Conservation (phyloP, 2,888 invertebrate species). For the Dorcus hopei region DNA sequence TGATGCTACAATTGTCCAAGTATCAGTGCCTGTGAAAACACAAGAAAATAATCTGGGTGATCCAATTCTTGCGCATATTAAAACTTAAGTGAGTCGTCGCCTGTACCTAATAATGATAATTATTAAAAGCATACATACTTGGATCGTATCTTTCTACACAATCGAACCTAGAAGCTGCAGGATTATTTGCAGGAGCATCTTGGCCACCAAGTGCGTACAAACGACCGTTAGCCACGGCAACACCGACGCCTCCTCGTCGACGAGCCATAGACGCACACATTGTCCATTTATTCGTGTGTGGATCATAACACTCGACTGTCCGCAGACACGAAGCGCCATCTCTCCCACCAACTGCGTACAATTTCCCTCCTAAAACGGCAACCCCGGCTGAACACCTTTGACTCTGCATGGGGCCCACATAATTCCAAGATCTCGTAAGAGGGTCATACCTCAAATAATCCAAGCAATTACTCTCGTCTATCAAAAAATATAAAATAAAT, state of each 20-base stretch:
- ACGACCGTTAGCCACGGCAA: conserved; percentile 81
- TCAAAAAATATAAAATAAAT: background rate
- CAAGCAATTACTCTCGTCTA: background rate
- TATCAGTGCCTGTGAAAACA: conserved; percentile 69
- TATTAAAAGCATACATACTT: conserved; percentile 33
- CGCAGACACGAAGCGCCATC: conserved; percentile 88
- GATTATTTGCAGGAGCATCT: conserved; percentile 87
- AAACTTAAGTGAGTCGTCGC: background rate
- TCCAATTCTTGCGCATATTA: background rate
- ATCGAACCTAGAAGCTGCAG: conserved; percentile 76
- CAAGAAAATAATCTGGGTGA: background rate
- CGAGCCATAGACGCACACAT: conserved; percentile 84
- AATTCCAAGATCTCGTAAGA: conserved; percentile 81
- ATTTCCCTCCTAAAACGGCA: conserved; percentile 76
- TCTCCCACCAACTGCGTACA: conserved; percentile 90
- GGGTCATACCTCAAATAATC: conserved; percentile 74
- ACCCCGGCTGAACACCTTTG: conserved; percentile 90
- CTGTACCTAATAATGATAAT: background rate
- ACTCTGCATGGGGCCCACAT: conserved; percentile 85
- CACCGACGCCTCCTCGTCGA: conserved; percentile 85
- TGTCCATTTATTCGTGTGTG: conserved; percentile 77
- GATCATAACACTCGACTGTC: conserved; percentile 79
- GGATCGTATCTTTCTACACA: conserved; percentile 86
- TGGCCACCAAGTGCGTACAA: conserved; percentile 92
- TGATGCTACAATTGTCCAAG: conserved; percentile 83